These are phyloP conservation scores for Alviniconcha strummeri DNA, from an alignment of 2,888 invertebrate species.

Conservation along the genomic window DNA sequence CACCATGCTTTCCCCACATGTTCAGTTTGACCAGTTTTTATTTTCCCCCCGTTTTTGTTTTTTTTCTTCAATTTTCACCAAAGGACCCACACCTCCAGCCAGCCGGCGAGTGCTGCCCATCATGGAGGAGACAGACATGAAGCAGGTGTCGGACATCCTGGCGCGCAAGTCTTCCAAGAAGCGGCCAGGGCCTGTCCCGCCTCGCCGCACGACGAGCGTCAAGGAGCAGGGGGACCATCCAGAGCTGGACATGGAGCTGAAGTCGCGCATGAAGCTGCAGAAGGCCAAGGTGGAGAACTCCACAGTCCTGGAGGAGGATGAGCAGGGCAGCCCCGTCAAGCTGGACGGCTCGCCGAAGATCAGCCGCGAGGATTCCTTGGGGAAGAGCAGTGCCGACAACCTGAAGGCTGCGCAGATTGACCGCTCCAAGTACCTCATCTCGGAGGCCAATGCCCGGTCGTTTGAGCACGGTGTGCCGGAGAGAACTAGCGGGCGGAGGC, in stretches of 20 bases:
- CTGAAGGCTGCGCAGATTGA: slow-evolving; percentile 63
- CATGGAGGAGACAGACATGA: slow-evolving; percentile 55
- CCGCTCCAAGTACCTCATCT: slow-evolving; percentile 65
- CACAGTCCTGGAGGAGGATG: slow-evolving; percentile 54
- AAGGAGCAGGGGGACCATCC: slow-evolving; percentile 54
- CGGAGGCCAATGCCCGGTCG: slow-evolving; percentile 55
- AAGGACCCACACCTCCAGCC: slow-evolving; percentile 68
- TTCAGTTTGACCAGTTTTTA: too few relatives aligned
- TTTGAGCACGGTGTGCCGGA: slow-evolving; percentile 49
- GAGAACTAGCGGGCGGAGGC: slow-evolving; percentile 50
- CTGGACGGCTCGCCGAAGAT: background rate
- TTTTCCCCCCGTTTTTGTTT: too few relatives aligned
- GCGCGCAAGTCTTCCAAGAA: slow-evolving; percentile 55
- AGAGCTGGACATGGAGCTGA: slow-evolving; percentile 60
- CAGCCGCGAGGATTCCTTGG: slow-evolving; percentile 32
- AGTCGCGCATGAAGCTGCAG: slow-evolving; percentile 65
- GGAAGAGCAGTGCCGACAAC: slow-evolving; percentile 60
- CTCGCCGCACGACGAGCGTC: slow-evolving; percentile 94
- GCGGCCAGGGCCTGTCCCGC: slow-evolving; percentile 77
- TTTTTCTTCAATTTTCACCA: too few relatives aligned
- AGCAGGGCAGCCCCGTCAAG: background rate
- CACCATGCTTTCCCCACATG: too few relatives aligned
- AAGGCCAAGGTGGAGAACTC: slow-evolving; percentile 65
- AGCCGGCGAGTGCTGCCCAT: slow-evolving; percentile 60
- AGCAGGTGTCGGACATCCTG: slow-evolving; percentile 62